phyloP scores from a whole-genome alignment of 1,140 invertebrate genomes.

The Drosophila santomea region DNA sequence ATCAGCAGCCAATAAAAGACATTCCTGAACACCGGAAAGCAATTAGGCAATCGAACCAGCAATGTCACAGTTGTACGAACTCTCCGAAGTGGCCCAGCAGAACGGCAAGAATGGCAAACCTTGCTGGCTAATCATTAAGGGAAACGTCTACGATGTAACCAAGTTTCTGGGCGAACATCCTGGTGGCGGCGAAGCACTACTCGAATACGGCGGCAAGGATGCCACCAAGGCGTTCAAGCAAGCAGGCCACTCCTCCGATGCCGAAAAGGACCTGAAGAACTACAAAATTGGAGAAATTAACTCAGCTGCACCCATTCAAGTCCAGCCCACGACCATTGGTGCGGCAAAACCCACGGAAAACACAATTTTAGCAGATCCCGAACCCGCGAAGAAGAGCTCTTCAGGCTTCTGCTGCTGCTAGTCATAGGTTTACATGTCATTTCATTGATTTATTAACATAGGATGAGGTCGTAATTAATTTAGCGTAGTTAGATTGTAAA shows the following conservation, averaged over 20 bases:
- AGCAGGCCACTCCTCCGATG: constrained; percentile 88
- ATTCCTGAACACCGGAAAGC: constrained; percentile 6
- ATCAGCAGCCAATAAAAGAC: constrained; percentile 6
- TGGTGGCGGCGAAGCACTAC: constrained; percentile 87
- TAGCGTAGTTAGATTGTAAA: constrained; percentile 39
- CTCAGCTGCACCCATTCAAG: constrained; percentile 48
- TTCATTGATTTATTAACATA: constrained; percentile 57
- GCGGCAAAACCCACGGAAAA: background rate
- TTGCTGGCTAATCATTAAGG: constrained; percentile 88
- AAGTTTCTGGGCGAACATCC: constrained; percentile 88
- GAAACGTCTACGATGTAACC: constrained; percentile 89
- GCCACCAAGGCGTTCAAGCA: constrained; percentile 88
- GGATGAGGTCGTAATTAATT: constrained; percentile 42
- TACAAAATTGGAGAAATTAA: constrained; percentile 87
- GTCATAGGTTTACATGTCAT: constrained; percentile 11
- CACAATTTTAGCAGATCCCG: constrained; percentile 1
- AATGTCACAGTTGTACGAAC: constrained; percentile 84
- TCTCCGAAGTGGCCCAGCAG: constrained; percentile 86
- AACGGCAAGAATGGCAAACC: constrained; percentile 86
- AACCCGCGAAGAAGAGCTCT: constrained; percentile 35
- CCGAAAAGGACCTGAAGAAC: constrained; percentile 86
- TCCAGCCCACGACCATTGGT: constrained; percentile 29
- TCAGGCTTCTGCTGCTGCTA: constrained; percentile 46
- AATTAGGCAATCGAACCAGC: constrained; percentile 14
- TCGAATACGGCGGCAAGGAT: constrained; percentile 88